phyloP scores from a whole-genome alignment of 1,140 invertebrate genomes.

The Geopemphigus sp. region DNA sequence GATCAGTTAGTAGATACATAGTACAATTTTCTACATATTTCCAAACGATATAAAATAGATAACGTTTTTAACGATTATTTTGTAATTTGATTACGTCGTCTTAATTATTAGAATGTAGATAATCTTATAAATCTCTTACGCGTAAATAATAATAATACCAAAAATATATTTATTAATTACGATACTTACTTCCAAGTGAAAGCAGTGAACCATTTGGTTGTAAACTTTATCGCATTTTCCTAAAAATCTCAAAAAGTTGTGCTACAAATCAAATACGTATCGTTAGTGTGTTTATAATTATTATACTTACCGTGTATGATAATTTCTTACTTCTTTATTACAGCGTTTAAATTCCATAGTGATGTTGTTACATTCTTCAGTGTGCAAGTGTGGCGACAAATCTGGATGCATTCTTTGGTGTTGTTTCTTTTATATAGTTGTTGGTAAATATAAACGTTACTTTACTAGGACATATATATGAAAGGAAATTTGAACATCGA shows the following conservation, averaged over 20 bases:
- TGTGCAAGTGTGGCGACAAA: slow-evolving; percentile 41
- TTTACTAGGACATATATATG: too few species aligned
- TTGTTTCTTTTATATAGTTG: not conserved
- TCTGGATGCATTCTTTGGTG: slow-evolving; percentile 23
- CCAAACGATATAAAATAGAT: too few species aligned
- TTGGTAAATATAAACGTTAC: not conserved
- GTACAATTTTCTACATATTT: too few species aligned
- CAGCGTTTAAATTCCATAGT: slow-evolving; percentile 24
- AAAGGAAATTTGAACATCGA: too few species aligned
- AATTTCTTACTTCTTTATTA: slow-evolving; percentile 14
- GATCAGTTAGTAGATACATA: too few species aligned
- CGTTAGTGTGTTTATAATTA: not conserved
- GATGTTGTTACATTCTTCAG: slow-evolving; percentile 15
- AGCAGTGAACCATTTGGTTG: slow-evolving; percentile 33
- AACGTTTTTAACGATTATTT: too few species aligned
- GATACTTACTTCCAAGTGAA: slow-evolving; percentile 20
- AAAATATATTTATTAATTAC: too few species aligned
- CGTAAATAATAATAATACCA: too few species aligned
- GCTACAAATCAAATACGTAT: not conserved
- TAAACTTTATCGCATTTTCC: slow-evolving; percentile 30
- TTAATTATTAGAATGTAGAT: too few species aligned
- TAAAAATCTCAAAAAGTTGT: slow-evolving; percentile 25
- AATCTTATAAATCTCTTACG: too few species aligned
- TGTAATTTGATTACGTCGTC: too few species aligned
- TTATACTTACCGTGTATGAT: not conserved